Evolutionary conservation across 2,888 invertebrate species (phyloP), one percentile per base, ranked within the genome.

Genomic region (Himalopsyche tibetana): DNA sequence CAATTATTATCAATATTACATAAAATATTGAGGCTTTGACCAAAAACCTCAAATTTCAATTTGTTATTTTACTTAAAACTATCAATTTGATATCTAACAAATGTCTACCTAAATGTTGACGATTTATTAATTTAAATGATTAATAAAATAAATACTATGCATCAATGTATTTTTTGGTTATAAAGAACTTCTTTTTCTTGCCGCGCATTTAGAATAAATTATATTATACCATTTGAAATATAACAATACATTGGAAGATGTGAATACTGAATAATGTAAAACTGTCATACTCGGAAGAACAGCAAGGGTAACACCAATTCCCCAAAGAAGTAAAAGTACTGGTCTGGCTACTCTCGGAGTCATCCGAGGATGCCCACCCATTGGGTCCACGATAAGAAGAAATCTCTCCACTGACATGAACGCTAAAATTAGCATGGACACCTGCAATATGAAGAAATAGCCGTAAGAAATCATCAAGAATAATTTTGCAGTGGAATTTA

Each of bases 381-480:
- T 92, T 0, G 95, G 94, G 89, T 94, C 93, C 1, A 94, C 94
- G 88, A 95, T 95, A 84, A 95, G 90, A 88, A 95, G 90, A 90
- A 94, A 96, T 89, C 96, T 92, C 89, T 96, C 96, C 89, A 96
- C 90, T 1, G 96, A 95, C 94, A 96, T 95, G 89, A 95, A 95
- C 2, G 95, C 94, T 88, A 96, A 90, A 86, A 96, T 94, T 69
- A 96, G 90, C 90, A 96, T 94, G 9, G 96, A 95, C 2, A 95
- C 93, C 93, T 93, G 89, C 40, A 88, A 89, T 40, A 81, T 84
- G 86, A 88, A 36, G 82, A 79, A n/a, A 74, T 3, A 28, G 28
- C 38, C n/a, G n/a, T 28, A 17, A 83, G 5, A 11, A 82, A 56
- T 36, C 17, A 17, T 4, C 3, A 42, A 80, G 9, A 40, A 80